A percentile compares a stretch with the other conserved stretches of the same genome.
Conservation (phyloP, 2,797 vertebrate species). For the Eurystomus glaucurus region DNA sequence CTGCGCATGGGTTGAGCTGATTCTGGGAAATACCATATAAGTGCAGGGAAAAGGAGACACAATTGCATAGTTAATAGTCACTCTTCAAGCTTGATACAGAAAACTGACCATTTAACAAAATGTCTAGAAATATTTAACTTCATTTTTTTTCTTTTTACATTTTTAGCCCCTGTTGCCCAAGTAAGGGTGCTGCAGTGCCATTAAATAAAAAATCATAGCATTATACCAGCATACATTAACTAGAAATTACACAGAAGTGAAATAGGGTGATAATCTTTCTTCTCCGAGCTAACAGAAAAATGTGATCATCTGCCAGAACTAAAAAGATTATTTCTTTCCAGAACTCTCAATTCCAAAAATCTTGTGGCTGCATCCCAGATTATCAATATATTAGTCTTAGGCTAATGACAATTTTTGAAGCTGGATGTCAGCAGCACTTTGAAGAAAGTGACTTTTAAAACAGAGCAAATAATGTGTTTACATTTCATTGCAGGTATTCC, state of each 20-base stretch:
- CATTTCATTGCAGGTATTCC: conserved; percentile 80
- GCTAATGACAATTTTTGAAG: not conserved
- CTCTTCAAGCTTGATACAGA: not conserved
- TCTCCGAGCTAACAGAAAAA: not conserved
- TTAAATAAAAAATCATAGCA: not conserved
- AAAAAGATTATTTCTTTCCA: conserved; percentile 4
- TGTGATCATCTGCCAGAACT: not conserved
- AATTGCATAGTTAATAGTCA: not conserved
- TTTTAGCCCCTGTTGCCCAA: not conserved
- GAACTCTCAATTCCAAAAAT: not conserved
- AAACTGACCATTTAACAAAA: not conserved
- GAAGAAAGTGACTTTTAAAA: not conserved
- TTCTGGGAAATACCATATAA: not conserved
- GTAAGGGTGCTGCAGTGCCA: not conserved
- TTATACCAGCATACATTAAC: not conserved
- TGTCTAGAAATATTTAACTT: not conserved
- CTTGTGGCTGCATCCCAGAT: not conserved
- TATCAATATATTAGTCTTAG: not conserved
- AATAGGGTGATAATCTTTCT: not conserved
- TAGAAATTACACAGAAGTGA: conserved; percentile 24
- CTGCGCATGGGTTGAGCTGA: not conserved
- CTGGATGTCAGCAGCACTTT: not conserved
- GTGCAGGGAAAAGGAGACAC: not conserved
- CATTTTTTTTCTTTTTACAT: not conserved
- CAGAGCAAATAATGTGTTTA: not conserved